phyloP scores from a whole-genome alignment of 2,797 vertebrate genomes.

The Salmo trutta region DNA sequence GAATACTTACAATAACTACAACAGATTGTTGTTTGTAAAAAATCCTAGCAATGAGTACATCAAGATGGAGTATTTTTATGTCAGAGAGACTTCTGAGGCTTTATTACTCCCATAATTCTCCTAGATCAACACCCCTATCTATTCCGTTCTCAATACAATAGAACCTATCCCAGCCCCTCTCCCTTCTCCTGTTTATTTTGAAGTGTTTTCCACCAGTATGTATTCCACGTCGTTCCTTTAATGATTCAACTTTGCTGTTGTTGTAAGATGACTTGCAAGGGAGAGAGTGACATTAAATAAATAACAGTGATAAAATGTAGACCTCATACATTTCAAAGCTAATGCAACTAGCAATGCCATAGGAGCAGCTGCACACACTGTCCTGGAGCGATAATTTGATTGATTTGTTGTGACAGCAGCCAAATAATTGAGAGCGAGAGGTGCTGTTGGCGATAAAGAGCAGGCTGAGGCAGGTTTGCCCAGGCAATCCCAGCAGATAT shows the following conservation, averaged over 20 bases:
- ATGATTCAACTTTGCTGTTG: slow-evolving; percentile 87
- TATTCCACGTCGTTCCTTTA: slow-evolving; percentile 79
- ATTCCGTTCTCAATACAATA: slow-evolving; percentile 48
- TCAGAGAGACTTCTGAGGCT: slow-evolving; percentile 18
- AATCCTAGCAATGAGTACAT: slow-evolving; percentile 36
- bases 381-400: slow-evolving; percentile 96
- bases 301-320: slow-evolving; percentile 95
- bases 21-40: not conserved
- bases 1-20: not conserved
- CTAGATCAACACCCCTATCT: slow-evolving; percentile 44
- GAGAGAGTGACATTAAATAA: slow-evolving; percentile 87
- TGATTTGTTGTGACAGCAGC: slow-evolving; percentile 99
- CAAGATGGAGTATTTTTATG: slow-evolving; percentile 26
- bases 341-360: slow-evolving; percentile 87
- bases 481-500: slow-evolving; percentile 88
- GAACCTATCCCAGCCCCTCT: slow-evolving; percentile 40
- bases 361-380: slow-evolving; percentile 89
- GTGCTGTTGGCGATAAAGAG: slow-evolving; percentile 91
- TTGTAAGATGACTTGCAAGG: slow-evolving; percentile 83
- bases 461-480: slow-evolving; percentile 80
- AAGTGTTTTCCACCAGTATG: slow-evolving; percentile 74
- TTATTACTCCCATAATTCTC: slow-evolving; percentile 22
- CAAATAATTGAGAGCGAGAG: slow-evolving; percentile 99
- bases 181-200: slow-evolving; percentile 70
- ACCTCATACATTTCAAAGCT: slow-evolving; percentile 93